These are phyloP conservation scores for Lampris incognitus DNA, from an alignment of 2,113 vertebrate genomes.

Conservation along the genomic window DNA sequence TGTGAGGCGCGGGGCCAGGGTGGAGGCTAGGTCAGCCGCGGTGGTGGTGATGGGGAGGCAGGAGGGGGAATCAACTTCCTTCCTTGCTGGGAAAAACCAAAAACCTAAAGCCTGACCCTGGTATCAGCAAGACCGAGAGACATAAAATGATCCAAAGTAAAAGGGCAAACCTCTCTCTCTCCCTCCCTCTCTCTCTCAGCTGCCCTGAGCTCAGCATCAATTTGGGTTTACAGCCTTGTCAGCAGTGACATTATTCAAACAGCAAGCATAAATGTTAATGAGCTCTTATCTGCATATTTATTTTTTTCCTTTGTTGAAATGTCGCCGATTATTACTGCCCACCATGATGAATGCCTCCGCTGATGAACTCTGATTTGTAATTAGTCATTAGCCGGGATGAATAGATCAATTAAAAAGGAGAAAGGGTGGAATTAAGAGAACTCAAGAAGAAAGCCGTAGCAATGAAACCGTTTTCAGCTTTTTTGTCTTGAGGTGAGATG, in stretches of 20 bases:
- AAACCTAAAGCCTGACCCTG: constrained; percentile 69
- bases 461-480: constrained; percentile 47
- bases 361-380: constrained; percentile 98
- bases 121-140: constrained; percentile 85
- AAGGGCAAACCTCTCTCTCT: constrained; percentile 83
- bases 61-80: constrained; percentile 62
- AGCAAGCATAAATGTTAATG: constrained; percentile 99
- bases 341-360: constrained; percentile 98
- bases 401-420: constrained; percentile 97
- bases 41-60: constrained; percentile 64
- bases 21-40: constrained; percentile 44
- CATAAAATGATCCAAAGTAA: constrained; percentile 84
- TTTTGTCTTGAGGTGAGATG: constrained; percentile 5
- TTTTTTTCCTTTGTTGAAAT: constrained; percentile 99
- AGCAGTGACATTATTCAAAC: constrained; percentile 99
- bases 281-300: constrained; percentile 99
- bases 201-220: constrained; percentile 94
- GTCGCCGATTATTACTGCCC: constrained; percentile 99
- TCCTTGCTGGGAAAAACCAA: constrained; percentile 68
- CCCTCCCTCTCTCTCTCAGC: constrained; percentile 75
- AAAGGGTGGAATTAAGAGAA: constrained; percentile 91
- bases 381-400: constrained; percentile 99
- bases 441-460: constrained; percentile 85
- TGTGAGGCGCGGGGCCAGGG: constrained; percentile 66
- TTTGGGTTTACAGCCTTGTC: constrained; percentile 98